Conservation (phyloP, 2,888 invertebrate genomes). For the Acrocyrtus sp. region DNA sequence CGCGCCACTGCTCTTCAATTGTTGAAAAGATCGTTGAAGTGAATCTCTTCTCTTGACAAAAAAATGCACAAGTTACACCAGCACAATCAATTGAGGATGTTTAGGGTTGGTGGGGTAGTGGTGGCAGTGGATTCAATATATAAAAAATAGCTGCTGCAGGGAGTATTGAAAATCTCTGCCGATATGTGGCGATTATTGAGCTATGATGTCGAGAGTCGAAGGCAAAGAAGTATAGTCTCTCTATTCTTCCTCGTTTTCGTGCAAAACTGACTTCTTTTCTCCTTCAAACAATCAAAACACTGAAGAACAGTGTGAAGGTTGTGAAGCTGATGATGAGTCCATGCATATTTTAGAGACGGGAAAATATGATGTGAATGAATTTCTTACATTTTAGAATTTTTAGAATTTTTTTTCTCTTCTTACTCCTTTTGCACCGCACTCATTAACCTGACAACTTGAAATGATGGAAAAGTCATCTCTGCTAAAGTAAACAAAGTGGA, state of each 20-base stretch:
- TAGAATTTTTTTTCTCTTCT: not conserved
- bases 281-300: conserved; percentile 7
- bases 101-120: too few species aligned
- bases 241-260: conserved; percentile 8
- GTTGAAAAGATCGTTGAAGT: conserved; percentile 43
- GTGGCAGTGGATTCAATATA: conserved; percentile 1
- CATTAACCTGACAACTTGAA: conserved; percentile 32
- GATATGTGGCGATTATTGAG: too few species aligned
- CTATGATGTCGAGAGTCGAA: conserved; percentile 12
- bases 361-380: too few species aligned
- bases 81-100: too few species aligned
- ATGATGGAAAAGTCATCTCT: conserved; percentile 9
- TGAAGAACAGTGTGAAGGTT: too few species aligned
- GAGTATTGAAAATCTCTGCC: conserved; percentile 39
- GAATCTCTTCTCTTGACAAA: conserved; percentile 16
- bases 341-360: conserved; percentile 12
- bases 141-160: conserved; percentile 42
- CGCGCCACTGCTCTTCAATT: conserved; percentile 42
- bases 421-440: conserved; percentile 6
- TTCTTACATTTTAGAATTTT: not conserved
- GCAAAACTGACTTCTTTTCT: conserved; percentile 5
- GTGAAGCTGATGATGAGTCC: conserved; percentile 7
- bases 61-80: conserved; percentile 20
- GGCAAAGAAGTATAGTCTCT: too few species aligned
- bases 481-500: conserved; percentile 8